Conservation (phyloP, 2,113 vertebrate genomes). For the Mystacornis crossleyi region DNA sequence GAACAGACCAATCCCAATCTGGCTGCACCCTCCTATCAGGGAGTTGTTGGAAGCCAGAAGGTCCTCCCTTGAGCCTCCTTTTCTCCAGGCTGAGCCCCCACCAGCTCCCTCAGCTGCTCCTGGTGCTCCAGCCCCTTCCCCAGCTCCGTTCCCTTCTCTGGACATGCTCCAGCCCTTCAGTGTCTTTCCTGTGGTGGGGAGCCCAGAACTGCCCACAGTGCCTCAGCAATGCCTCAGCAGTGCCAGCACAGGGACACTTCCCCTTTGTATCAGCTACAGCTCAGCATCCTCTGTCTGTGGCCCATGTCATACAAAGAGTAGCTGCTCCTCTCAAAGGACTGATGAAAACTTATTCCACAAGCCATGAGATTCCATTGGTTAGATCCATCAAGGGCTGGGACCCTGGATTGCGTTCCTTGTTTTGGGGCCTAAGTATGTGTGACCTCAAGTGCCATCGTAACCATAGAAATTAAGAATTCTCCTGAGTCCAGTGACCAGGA, state of each 20-base stretch:
- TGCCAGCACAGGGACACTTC: background rate
- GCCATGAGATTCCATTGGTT: background rate
- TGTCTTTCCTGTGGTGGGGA: background rate
- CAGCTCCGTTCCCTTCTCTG: background rate
- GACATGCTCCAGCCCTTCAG: background rate
- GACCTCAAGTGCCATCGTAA: background rate
- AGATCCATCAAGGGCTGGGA: background rate
- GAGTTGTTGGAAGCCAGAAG: background rate
- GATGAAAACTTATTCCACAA: background rate
- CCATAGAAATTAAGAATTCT: background rate
- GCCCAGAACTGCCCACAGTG: too few relatives aligned
- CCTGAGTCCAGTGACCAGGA: background rate
- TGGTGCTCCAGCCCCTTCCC: background rate
- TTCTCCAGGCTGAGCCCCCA: background rate
- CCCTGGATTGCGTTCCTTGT: background rate
- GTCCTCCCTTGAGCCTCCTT: background rate
- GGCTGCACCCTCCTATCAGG: background rate
- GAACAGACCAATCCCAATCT: background rate
- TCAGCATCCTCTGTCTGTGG: background rate
- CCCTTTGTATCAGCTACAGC: background rate
- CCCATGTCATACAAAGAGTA: background rate
- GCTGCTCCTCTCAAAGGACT: background rate
- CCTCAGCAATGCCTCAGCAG: background rate
- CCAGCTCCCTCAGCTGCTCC: background rate
- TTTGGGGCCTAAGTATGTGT: background rate